phyloP scores from a whole-genome alignment of 2,888 invertebrate genomes.

The Synergus umbraculus region DNA sequence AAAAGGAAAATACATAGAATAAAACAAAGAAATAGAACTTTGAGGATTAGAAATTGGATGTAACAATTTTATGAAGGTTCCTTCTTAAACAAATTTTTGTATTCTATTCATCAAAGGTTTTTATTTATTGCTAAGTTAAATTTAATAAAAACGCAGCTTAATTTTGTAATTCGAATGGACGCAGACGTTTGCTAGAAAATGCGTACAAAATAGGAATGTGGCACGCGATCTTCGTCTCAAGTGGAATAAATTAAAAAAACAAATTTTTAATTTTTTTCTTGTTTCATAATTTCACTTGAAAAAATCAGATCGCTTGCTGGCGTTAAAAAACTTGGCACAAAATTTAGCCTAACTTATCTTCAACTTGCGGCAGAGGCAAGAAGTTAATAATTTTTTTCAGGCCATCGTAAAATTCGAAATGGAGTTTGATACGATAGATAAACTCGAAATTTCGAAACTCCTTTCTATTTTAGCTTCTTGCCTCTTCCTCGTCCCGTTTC shows the following conservation, averaged over 20 bases:
- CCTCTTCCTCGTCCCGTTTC: constrained; percentile 22
- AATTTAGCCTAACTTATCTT: constrained; percentile 53
- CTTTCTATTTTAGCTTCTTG: constrained; percentile 36
- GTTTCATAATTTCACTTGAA: constrained; percentile 41
- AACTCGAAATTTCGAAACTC: constrained; percentile 21
- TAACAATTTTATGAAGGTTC: too few relatives aligned
- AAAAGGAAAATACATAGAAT: too few relatives aligned
- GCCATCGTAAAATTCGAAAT: constrained; percentile 2
- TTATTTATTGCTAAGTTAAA: background rate
- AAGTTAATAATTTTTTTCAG: constrained; percentile 14
- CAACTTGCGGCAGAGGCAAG: constrained; percentile 41
- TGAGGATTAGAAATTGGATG: too few relatives aligned
- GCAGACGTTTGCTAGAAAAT: constrained; percentile 58
- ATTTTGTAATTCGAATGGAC: constrained; percentile 1
- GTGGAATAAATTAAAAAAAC: background rate
- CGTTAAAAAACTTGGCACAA: constrained; percentile 65
- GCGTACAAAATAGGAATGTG: constrained; percentile 67
- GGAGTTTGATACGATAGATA: background rate
- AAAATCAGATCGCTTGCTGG: constrained; percentile 55
- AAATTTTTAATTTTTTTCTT: background rate
- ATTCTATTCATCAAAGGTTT: background rate
- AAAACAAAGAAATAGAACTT: too few relatives aligned
- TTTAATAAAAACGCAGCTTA: background rate
- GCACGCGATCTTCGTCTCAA: constrained; percentile 50
- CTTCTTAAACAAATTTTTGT: background rate